phyloP scores from a whole-genome alignment of 2,888 invertebrate species.

The Peribatodes rhomboidaria region DNA sequence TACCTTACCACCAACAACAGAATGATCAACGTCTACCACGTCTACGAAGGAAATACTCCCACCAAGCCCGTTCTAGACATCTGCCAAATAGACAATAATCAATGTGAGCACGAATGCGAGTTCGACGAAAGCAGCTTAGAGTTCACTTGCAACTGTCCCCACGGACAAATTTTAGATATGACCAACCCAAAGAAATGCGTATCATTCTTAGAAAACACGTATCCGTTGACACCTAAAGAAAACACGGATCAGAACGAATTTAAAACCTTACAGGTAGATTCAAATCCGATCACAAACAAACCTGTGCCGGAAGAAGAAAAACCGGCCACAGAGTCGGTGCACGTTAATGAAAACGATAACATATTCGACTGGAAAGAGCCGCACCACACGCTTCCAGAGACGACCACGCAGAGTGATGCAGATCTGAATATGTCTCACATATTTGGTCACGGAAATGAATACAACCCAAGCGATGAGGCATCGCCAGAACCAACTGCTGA shows the following conservation, averaged over 20 bases:
- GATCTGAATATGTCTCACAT: slow-evolving; percentile 71
- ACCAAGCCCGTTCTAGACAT: slow-evolving; percentile 86
- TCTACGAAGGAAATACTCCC: slow-evolving; percentile 76
- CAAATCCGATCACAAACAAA: slow-evolving; percentile 59
- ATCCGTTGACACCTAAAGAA: slow-evolving; percentile 43
- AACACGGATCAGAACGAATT: slow-evolving; percentile 53
- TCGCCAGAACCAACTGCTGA: slow-evolving; percentile 51
- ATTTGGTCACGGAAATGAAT: slow-evolving; percentile 60
- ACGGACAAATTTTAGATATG: slow-evolving; percentile 76
- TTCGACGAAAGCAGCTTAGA: slow-evolving; percentile 88
- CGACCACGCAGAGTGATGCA: slow-evolving; percentile 65
- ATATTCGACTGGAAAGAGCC: slow-evolving; percentile 72
- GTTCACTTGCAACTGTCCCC: slow-evolving; percentile 89
- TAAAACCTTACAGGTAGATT: slow-evolving; percentile 57
- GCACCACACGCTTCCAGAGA: slow-evolving; percentile 57
- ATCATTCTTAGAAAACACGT: slow-evolving; percentile 60
- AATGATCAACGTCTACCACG: slow-evolving; percentile 83
- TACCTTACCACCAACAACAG: slow-evolving; percentile 82
- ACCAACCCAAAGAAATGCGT: slow-evolving; percentile 78
- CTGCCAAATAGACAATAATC: slow-evolving; percentile 88
- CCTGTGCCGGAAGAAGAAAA: slow-evolving; percentile 61
- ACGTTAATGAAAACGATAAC: slow-evolving; percentile 51
- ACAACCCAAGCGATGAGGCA: slow-evolving; percentile 52
- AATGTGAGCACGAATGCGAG: slow-evolving; percentile 89
- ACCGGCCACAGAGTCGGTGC: slow-evolving; percentile 55